phyloP scores from a whole-genome alignment of 2,797 vertebrate genomes.

The Esox lucius region DNA sequence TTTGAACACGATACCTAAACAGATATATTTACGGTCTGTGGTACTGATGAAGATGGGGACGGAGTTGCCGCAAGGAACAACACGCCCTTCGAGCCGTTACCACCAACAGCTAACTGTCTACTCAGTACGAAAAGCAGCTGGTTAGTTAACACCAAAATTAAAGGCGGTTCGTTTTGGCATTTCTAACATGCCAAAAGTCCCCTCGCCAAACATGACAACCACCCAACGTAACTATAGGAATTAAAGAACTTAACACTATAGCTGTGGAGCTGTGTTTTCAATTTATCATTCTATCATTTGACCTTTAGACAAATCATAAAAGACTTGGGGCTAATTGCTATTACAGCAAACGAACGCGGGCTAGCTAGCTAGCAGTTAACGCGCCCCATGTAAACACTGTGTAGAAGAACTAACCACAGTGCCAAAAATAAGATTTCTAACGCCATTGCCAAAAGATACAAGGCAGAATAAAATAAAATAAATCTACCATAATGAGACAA shows the following conservation, averaged over 20 bases:
- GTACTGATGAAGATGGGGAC: too few species aligned
- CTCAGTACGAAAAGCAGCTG: neutral
- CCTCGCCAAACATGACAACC: neutral
- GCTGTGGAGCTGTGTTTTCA: neutral
- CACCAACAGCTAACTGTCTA: neutral
- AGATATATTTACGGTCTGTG: too few species aligned
- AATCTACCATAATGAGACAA: conserved; percentile 1
- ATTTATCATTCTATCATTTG: neutral
- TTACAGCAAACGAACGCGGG: too few species aligned
- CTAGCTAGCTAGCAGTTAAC: conserved; percentile 4
- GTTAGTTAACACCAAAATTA: conserved; percentile 44
- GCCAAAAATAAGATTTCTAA: conserved; percentile 5
- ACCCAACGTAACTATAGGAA: neutral
- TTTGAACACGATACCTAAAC: too few species aligned
- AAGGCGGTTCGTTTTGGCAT: neutral
- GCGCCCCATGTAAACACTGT: neutral
- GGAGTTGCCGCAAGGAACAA: too few species aligned
- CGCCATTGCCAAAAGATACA: conserved; percentile 17
- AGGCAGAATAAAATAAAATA: neutral
- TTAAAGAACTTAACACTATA: neutral
- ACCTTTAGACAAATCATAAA: neutral
- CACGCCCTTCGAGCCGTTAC: conserved; percentile 66
- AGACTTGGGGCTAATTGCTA: neutral
- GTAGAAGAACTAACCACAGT: conserved; percentile 9
- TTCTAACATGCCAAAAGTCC: neutral